Base-by-base conservation (phyloP, 2,888 invertebrate species). In the Cylindroiulus punctatus region DNA sequence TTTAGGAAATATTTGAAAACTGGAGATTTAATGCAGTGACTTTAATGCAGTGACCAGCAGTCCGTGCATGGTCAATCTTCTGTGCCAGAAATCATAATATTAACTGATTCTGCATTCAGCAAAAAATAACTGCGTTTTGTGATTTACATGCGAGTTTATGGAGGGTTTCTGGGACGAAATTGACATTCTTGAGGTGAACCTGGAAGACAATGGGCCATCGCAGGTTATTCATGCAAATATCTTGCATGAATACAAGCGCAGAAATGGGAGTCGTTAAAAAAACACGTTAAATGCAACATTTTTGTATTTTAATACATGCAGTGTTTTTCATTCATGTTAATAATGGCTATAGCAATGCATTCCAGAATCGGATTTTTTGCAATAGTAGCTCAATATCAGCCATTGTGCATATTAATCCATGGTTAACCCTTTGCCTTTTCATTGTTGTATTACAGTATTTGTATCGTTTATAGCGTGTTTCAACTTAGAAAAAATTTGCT, bases 31-130 rank as follows among this genome's bases (percentile, higher is more conserved):
- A 83, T 83, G 40, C 83, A 83, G 83, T 22, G 83, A 5, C 83
- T 40, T 36, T 40, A 40, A 83, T 83, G 40, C 83, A 83, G 83
- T 22, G 83, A 5, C 83, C 83, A 83, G 40, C 83, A 83, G 40
- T 83, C 44, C 83, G 40, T 83, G 83, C 83, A 83, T 83, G 83
- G 83, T 83, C 83, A 83, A 44, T 83, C 83, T 83, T 12, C 83
- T 83, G 83, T 83, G 40, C 83, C 83, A 44, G 22, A 83, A 44
- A 40, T 42, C 32, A 83, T 76, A 26, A 76, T 76, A 30, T 57
- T 76, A 76, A 76, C 76, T 76, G 30, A 22, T 76, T 1, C 14
- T 26, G 65, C 65, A 4, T n/a, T n/a, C 4, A 76, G 30, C 22
- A 30, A 76, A 76, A 76, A 76, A 76, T 4, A 30, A 10, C 26